Evolutionary conservation across 2,113 vertebrate genomes (phyloP).

Genomic region (Pyrgilauda ruficollis): DNA sequence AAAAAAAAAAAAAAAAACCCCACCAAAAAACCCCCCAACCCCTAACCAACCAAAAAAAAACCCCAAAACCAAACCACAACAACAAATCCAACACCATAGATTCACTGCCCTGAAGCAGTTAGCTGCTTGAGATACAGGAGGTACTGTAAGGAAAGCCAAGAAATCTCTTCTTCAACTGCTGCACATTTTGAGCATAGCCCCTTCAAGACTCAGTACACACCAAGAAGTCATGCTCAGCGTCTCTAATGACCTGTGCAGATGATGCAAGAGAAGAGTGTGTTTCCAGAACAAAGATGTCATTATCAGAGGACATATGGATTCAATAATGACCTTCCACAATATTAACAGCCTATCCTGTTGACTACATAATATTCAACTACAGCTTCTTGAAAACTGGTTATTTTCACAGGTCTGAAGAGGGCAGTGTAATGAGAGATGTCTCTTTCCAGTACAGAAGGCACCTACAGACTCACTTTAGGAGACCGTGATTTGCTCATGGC

Average conservation of each 20-base stretch:
- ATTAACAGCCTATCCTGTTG: not conserved
- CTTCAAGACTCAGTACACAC: slow-evolving; percentile 12
- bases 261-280: not conserved
- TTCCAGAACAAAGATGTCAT: slow-evolving; percentile 29
- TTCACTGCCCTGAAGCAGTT: not conserved
- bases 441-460: not conserved
- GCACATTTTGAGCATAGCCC: not conserved
- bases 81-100: not conserved
- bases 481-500: not conserved
- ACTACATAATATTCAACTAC: not conserved
- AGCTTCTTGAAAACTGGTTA: not conserved
- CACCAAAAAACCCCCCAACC: not conserved
- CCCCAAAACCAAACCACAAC: too few relatives aligned
- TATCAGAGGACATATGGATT: not conserved
- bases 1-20: too few relatives aligned
- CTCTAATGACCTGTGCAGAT: slow-evolving; percentile 1
- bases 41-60: not conserved
- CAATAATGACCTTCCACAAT: slow-evolving; percentile 5
- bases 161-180: not conserved
- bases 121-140: not conserved
- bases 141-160: not conserved
- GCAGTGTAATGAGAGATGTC: not conserved
- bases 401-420: not conserved
- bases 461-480: not conserved
- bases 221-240: not conserved